Base-by-base conservation (phyloP, 2,797 vertebrate species). In the Myoxocephalus aenaeus region DNA sequence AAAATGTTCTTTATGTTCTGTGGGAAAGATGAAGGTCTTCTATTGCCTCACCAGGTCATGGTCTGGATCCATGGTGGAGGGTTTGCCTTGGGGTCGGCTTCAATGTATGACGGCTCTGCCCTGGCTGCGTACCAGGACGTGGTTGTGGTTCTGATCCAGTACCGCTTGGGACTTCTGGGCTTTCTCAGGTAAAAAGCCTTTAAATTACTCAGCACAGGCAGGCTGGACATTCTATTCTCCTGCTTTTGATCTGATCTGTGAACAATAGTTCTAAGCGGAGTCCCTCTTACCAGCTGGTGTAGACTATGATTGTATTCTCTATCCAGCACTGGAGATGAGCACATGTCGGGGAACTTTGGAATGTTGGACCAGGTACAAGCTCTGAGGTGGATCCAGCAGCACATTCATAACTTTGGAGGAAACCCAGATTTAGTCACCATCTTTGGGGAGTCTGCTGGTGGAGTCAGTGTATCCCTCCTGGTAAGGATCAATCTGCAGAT, bases 1-100 rank as follows among this genome's bases (percentile, higher is more conserved):
- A 72, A 54, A 27, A 27, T 27, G 25, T 27, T 1, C 25, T 27
- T 27, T 27, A 27, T 38, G 15, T 56, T 75, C 53, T 38, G 29
- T 59, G 5, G 18, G 42, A 73, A 65, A 42, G 3, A 42, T 65
- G 2, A 64, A 15, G 6, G 1, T 48, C 8, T 81, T 67, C 71
- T 4, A 51, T 73, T 79, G 46, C n/a, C 36, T 70, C 20, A 62
- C 14, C 42, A 97, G 96, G 96, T 97, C n/a, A 94, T 96, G 95
- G 93, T 96, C 10, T 96, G 93, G 94, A 96, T 97, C 73, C 96
- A 96, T 0, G 96, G 96, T 18, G 96, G 95, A 20, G 93, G 42
- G 0, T 84, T 97, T 0, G 0, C 1, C 5, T 0, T 82, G 0
- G 96, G 95, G 0, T 85, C 86, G 14, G 94, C 94, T 1, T 95